These are phyloP conservation scores for Malurus elegans DNA, from an alignment of 2,113 vertebrate species.

Conservation along the genomic window DNA sequence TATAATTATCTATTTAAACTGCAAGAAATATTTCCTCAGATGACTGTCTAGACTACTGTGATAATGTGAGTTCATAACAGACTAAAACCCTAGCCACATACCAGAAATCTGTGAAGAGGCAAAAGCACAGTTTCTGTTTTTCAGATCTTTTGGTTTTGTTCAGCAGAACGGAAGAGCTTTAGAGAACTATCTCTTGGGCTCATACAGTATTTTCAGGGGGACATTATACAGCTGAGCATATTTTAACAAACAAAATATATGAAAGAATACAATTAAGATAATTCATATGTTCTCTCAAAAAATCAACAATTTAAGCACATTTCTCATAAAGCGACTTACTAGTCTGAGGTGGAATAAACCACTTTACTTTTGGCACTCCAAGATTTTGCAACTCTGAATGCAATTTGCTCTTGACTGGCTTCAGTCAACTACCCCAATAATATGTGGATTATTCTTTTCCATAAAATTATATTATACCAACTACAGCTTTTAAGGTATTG, in stretches of 20 bases:
- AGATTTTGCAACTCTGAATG: not conserved
- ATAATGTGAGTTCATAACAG: not conserved
- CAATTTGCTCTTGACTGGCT: not conserved
- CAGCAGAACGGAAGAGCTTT: not conserved
- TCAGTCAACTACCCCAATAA: not conserved
- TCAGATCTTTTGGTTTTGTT: not conserved
- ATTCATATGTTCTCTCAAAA: not conserved
- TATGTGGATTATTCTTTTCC: not conserved
- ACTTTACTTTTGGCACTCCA: not conserved
- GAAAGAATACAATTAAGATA: not conserved
- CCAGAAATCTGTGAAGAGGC: not conserved
- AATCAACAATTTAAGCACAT: not conserved
- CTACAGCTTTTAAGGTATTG: not conserved
- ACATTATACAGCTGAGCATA: not conserved
- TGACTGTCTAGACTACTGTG: not conserved
- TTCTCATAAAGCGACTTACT: not conserved
- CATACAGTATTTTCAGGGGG: not conserved
- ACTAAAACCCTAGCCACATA: not conserved
- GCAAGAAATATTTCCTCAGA: not conserved
- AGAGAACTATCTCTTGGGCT: not conserved
- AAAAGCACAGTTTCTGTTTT: not conserved
- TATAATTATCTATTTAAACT: not conserved
- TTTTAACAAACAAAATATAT: not conserved
- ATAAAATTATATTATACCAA: not conserved
- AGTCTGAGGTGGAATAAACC: not conserved